Conservation (phyloP, 2,113 vertebrate species). For the Corythornis cristatus region DNA sequence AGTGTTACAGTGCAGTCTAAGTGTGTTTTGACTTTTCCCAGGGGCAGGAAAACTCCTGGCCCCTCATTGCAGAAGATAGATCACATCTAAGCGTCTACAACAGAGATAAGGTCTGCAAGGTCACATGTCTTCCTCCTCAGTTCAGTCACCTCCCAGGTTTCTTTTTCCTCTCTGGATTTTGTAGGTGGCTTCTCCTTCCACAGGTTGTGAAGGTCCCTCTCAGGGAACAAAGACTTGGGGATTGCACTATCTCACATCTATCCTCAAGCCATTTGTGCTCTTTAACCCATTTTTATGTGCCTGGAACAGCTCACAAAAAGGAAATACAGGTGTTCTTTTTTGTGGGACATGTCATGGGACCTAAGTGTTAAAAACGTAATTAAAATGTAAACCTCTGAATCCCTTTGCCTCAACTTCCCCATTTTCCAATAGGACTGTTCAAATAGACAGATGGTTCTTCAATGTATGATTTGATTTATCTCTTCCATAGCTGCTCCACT, state of each 20-base stretch:
- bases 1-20: neutral
- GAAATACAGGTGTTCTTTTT: neutral
- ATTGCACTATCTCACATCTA: neutral
- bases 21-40: neutral
- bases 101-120: neutral
- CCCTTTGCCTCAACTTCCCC: neutral
- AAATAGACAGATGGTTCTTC: neutral
- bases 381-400: neutral
- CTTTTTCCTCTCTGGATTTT: neutral
- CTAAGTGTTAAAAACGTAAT: neutral
- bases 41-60: neutral
- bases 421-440: neutral
- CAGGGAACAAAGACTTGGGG: neutral
- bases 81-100: neutral
- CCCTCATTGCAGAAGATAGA: neutral
- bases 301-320: neutral
- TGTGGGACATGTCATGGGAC: neutral
- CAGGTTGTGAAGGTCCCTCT: fast-evolving
- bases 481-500: neutral
- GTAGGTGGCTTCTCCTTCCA: neutral
- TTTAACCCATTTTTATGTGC: neutral
- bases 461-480: neutral
- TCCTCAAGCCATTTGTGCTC: neutral
- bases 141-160: neutral
- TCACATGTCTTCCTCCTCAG: neutral